A percentile compares a stretch with the other conserved stretches of the same genome.
Evolutionary conservation across 2,797 vertebrate species (phyloP).

Genomic region (Hypotaenidia okinawae): DNA sequence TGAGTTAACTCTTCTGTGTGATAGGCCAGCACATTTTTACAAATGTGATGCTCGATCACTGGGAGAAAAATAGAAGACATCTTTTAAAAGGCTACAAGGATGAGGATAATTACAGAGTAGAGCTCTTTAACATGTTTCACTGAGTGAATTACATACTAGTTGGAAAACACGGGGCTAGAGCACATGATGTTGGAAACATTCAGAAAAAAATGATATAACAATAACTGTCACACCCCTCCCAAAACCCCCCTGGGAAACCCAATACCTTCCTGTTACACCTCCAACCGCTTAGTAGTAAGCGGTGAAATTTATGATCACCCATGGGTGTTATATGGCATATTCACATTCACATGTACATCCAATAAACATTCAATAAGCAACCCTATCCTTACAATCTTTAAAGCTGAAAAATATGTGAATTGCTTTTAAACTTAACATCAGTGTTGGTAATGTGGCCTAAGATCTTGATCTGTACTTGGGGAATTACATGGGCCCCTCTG

Average conservation of each 20-base stretch:
- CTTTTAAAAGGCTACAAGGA: background rate
- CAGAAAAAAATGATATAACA: background rate
- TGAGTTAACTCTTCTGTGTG: background rate
- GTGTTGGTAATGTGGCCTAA: background rate
- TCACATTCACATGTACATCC: background rate
- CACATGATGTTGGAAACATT: background rate
- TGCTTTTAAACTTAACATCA: background rate
- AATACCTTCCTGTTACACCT: background rate
- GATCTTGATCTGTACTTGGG: background rate
- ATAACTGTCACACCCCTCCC: background rate
- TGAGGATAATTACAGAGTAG: background rate
- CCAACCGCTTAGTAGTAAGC: background rate
- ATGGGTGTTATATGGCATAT: background rate
- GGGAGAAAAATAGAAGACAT: background rate
- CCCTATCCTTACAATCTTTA: background rate
- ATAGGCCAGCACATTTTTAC: background rate
- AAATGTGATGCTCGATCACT: background rate
- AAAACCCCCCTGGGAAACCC: too few species aligned
- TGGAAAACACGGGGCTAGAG: background rate
- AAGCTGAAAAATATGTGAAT: background rate
- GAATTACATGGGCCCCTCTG: background rate
- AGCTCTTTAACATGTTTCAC: background rate
- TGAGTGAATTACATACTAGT: background rate
- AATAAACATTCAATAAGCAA: background rate
- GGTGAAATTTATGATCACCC: background rate